Evolutionary conservation across 2,797 vertebrate species (phyloP).

Genomic region (Linurgus olivaceus): DNA sequence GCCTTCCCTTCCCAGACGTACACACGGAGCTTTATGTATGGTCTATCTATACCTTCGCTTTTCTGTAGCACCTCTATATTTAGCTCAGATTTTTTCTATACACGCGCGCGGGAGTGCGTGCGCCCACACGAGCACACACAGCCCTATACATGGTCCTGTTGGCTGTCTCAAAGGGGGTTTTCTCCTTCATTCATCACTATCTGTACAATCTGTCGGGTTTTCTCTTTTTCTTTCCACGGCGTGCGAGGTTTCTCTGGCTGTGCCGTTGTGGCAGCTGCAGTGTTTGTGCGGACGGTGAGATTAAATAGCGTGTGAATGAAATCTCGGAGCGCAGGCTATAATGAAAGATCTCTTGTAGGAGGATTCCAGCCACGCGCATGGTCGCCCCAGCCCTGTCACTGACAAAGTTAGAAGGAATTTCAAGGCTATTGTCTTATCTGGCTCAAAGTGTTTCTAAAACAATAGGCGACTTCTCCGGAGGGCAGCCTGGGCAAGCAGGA

Average conservation of each 20-base stretch:
- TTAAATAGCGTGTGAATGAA: constrained; percentile 18
- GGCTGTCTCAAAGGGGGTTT: not conserved
- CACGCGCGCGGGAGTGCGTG: not conserved
- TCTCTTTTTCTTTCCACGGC: not conserved
- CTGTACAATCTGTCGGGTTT: not conserved
- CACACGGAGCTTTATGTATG: constrained; percentile 2
- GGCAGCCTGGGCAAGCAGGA: constrained; percentile 25
- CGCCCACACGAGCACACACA: constrained; percentile 28
- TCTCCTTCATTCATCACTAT: not conserved
- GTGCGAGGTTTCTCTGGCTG: not conserved
- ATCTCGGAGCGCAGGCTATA: not conserved
- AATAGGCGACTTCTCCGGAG: constrained; percentile 45
- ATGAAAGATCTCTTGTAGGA: not conserved
- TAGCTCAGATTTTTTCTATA: not conserved
- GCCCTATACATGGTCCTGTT: not conserved
- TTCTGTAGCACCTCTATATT: constrained; percentile 60
- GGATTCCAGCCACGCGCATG: constrained; percentile 1
- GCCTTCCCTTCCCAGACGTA: not conserved
- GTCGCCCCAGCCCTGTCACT: constrained; percentile 14
- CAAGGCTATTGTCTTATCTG: constrained; percentile 66
- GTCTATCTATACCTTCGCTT: constrained; percentile 27
- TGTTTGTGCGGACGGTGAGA: not conserved
- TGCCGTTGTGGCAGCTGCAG: not conserved
- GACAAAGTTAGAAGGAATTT: constrained; percentile 56
- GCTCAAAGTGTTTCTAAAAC: constrained; percentile 62